Base-by-base conservation (phyloP, 2,888 invertebrate species). In the Apeira syringaria region DNA sequence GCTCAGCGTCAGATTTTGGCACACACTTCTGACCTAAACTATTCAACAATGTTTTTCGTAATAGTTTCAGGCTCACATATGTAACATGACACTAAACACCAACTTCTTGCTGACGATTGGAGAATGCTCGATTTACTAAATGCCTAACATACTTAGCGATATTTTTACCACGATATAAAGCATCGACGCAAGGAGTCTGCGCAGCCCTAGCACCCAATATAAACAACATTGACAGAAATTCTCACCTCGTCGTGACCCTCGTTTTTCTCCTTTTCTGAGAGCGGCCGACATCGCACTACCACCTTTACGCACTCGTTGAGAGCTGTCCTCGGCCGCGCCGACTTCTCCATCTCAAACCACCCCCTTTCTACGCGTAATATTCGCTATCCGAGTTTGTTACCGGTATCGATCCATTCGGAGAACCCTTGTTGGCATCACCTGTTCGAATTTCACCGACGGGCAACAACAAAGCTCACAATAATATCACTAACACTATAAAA, bases 241-340 rank as follows among this genome's bases (percentile, higher is more conserved):
- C 80, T 78, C 64, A 90, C 90, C 85, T 95, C 94, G 47, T 84
- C 91, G 84, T 94, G 93, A 11, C 95, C 95, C 66, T 94, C 93
- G 22, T 91, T 84, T 22, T 91, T 92, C 88, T 99, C 99, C 63
- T 94, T 95, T 56, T 95, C 93, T 63, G 96, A 97, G 89, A 99
- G 94, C 24, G 99, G 99, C 39, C 99, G 94, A 90, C 99, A 98
- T 75, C 99, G 92, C 40, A 99, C 99, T 57, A 99, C 96, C 53
- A 99, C 99, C 89, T 98, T 98, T 47, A 99, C 98, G 70, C 96
- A 94, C 86, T 99, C 98, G 75, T 94, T 94, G 50, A 90, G 87
- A 57, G 91, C 87, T 53, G 90, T 90, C 68, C 87, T 80, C 48
- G 89, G 89, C 61, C 90, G 79, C 50, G 80, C 81, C 31, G 87